phyloP scores from a whole-genome alignment of 53 echinoderm and acorn worm genomes.

The Patiria pectinifera region DNA sequence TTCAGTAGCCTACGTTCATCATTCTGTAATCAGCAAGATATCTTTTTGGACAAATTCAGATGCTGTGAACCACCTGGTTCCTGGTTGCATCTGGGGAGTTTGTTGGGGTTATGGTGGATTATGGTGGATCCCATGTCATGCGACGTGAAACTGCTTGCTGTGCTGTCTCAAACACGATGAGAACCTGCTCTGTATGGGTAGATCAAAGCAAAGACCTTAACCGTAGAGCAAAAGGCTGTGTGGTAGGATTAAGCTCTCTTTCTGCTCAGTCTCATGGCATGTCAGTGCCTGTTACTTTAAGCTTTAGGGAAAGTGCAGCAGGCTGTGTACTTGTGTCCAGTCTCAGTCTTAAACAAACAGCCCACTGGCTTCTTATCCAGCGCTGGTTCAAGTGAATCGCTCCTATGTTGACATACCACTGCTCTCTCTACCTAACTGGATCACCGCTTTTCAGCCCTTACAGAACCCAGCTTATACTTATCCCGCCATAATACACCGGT shows the following conservation, averaged over 20 bases:
- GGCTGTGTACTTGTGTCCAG: slow-evolving; percentile 59
- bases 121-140: no score
- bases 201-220: not conserved
- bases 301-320: slow-evolving; percentile 64
- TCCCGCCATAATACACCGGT: slow-evolving; percentile 60
- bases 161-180: not conserved
- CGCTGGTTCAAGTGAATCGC: slow-evolving; percentile 56
- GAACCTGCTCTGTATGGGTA: not conserved
- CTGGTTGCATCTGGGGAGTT: no score
- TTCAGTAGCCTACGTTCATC: not conserved
- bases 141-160: no score
- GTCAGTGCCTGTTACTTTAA: slow-evolving; percentile 61
- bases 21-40: not conserved
- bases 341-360: slow-evolving; percentile 62
- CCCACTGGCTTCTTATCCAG: slow-evolving; percentile 61
- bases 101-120: no score
- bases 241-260: slow-evolving; percentile 36
- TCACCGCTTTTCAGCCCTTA: slow-evolving; percentile 45
- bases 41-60: not conserved
- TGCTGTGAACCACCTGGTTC: no score
- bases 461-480: slow-evolving; percentile 60
- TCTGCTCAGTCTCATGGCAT: slow-evolving; percentile 24
- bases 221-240: not conserved
- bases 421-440: slow-evolving; percentile 60
- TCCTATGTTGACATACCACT: slow-evolving; percentile 60